A percentile compares a stretch with the other conserved stretches of the same genome.
phyloP scores from a whole-genome alignment of 1,140 invertebrate species.

The Neuroterus valhalla region DNA sequence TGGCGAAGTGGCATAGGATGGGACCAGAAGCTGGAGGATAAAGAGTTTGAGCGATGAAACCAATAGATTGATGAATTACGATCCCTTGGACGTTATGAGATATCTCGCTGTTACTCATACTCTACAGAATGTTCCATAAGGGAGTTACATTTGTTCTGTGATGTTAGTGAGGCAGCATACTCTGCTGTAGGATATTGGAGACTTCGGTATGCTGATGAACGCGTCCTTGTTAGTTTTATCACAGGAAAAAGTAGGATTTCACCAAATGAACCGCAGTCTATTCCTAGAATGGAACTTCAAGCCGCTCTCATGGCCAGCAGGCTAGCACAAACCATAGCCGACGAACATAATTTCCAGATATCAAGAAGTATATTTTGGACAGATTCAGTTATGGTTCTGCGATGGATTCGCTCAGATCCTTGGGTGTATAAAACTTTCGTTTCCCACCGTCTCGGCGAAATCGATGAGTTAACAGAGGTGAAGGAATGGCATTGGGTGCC shows the following conservation, averaged over 20 bases:
- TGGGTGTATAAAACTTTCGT: conserved; percentile 64
- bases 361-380: conserved; percentile 53
- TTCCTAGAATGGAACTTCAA: conserved; percentile 57
- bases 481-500: conserved; percentile 59
- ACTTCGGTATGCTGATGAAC: conserved; percentile 20
- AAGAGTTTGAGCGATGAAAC: too few species aligned
- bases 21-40: neutral
- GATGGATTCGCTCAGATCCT: conserved; percentile 56
- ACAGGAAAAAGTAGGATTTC: conserved; percentile 49
- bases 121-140: neutral
- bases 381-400: conserved; percentile 60
- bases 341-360: conserved; percentile 32
- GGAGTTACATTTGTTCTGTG: conserved; percentile 62
- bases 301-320: conserved; percentile 53
- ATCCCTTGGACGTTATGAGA: too few species aligned
- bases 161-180: conserved; percentile 60
- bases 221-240: conserved; percentile 37
- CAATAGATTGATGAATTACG: too few species aligned
- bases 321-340: conserved; percentile 31
- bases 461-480: conserved; percentile 55
- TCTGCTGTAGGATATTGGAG: conserved; percentile 55
- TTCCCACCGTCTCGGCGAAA: conserved; percentile 63
- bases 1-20: neutral
- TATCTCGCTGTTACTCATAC: neutral
- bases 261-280: conserved; percentile 44